These are phyloP conservation scores for Xestobium rufovillosum DNA, from an alignment of 2,888 invertebrate genomes.

Conservation along the genomic window DNA sequence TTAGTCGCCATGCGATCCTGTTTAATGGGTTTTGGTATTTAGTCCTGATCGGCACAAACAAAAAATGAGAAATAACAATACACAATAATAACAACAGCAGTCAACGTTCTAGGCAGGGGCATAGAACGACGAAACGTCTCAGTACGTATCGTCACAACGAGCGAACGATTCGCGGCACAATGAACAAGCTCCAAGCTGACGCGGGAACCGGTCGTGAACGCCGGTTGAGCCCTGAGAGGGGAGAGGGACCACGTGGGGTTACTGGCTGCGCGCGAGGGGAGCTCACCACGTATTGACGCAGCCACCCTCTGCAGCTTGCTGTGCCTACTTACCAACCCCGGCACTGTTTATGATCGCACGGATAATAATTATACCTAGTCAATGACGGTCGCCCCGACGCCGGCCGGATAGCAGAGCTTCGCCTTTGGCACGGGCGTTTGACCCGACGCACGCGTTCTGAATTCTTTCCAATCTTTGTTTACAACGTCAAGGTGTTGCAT, in stretches of 20 bases:
- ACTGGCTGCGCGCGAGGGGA: constrained; percentile 32
- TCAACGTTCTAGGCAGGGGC: no score
- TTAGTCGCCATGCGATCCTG: constrained; percentile 35
- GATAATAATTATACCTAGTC: constrained; percentile 35
- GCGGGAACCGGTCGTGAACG: constrained; percentile 29
- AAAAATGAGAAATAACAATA: constrained; percentile 10
- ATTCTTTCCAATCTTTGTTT: no score
- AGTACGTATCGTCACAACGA: constrained; percentile 21
- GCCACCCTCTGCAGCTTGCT: constrained; percentile 27
- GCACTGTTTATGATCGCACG: constrained; percentile 27
- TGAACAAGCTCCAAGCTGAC: constrained; percentile 28
- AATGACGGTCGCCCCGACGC: constrained; percentile 30
- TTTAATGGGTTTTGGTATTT: constrained; percentile 15
- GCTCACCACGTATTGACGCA: constrained; percentile 30
- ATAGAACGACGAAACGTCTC: constrained; percentile 21
- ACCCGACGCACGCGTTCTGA: no score
- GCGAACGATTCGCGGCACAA: constrained; percentile 31
- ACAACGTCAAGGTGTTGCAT: no score
- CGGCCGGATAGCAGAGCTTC: constrained; percentile 15
- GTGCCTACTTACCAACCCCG: constrained; percentile 25
- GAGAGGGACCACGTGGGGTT: constrained; percentile 34
- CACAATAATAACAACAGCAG: neutral
- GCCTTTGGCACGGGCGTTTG: no score
- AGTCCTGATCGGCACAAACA: constrained; percentile 21
- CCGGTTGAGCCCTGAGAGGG: constrained; percentile 26